Evolutionary conservation across 2,797 vertebrate genomes (phyloP).

Genomic region (Dendrocincla fuliginosa): DNA sequence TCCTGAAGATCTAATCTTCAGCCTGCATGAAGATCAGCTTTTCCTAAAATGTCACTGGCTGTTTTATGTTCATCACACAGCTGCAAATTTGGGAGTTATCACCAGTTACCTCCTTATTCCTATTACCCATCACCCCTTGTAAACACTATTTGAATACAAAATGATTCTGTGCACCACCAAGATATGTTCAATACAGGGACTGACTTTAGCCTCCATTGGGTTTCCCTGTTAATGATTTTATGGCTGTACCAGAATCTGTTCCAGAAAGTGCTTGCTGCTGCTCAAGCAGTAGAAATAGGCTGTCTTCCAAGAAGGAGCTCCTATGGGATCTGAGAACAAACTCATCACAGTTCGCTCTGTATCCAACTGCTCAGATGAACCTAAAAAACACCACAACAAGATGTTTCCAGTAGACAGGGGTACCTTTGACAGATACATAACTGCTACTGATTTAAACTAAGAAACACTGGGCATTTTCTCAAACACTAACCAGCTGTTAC

Average conservation of each 20-base stretch:
- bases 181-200: background rate
- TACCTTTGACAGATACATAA: background rate
- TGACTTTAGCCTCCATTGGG: background rate
- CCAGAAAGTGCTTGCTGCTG: constrained; percentile 93
- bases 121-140: background rate
- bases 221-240: background rate
- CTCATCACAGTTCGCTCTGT: constrained; percentile 83
- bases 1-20: background rate
- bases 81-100: background rate
- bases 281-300: constrained; percentile 93
- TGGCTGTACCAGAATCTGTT: constrained; percentile 88
- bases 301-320: constrained; percentile 84
- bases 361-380: constrained; percentile 81
- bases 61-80: background rate
- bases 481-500: background rate
- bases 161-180: background rate
- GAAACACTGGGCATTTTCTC: background rate
- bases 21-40: background rate
- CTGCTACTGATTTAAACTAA: background rate
- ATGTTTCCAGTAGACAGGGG: background rate
- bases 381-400: constrained; percentile 22
- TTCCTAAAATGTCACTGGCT: background rate
- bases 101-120: background rate
- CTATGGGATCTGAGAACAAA: constrained; percentile 84
- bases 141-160: background rate